Conservation (phyloP, 2,888 invertebrate genomes). For the Metellina segmentata region DNA sequence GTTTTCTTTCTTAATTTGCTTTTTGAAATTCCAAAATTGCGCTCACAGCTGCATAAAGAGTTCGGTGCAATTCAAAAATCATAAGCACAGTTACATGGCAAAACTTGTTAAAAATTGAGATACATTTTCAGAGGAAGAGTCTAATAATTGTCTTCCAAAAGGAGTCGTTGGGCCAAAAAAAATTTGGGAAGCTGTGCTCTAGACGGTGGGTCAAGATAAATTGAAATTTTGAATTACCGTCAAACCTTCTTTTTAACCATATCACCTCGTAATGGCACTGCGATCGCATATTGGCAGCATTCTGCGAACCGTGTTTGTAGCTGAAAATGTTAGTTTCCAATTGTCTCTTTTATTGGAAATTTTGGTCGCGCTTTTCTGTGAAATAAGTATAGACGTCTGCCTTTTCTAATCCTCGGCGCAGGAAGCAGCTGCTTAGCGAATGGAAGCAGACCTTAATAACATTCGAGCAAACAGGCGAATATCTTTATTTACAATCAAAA, state of each 20-base stretch:
- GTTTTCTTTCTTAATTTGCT: too few relatives aligned
- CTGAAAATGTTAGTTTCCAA: slow-evolving; percentile 23
- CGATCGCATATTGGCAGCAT: background rate
- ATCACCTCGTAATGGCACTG: slow-evolving; percentile 3
- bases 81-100: too few relatives aligned
- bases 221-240: too few relatives aligned
- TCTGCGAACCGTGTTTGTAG: slow-evolving; percentile 29
- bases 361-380: slow-evolving; percentile 37
- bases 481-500: slow-evolving; percentile 70
- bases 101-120: too few relatives aligned
- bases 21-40: too few relatives aligned
- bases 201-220: too few relatives aligned
- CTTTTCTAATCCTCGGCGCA: slow-evolving; percentile 48
- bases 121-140: too few relatives aligned
- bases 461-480: slow-evolving; percentile 29
- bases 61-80: too few relatives aligned
- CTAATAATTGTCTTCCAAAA: too few relatives aligned
- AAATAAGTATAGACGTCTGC: slow-evolving; percentile 8
- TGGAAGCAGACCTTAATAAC: slow-evolving; percentile 30
- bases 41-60: too few relatives aligned
- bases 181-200: too few relatives aligned
- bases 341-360: slow-evolving; percentile 6
- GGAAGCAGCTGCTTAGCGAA: slow-evolving; percentile 48
- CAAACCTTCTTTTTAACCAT: background rate
- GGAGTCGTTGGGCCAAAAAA: too few relatives aligned